These are phyloP conservation scores for Tortricodes alternella DNA, from an alignment of 2,888 invertebrate genomes.

Conservation along the genomic window DNA sequence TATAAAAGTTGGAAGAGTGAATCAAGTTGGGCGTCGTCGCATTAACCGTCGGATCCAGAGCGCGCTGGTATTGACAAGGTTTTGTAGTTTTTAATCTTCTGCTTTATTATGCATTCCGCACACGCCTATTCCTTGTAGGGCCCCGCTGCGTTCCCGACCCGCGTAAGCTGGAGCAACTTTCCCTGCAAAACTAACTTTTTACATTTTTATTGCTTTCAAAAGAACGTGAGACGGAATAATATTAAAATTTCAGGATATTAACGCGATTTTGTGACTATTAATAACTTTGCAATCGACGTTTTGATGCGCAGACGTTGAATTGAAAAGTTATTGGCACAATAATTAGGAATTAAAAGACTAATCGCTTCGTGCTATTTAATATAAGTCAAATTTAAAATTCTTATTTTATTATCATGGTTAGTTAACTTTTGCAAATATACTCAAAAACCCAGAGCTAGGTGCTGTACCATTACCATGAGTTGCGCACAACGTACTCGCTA, in stretches of 20 bases:
- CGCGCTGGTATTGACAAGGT: conserved; percentile 71
- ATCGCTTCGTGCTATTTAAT: too few relatives aligned
- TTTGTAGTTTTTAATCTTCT: conserved; percentile 80
- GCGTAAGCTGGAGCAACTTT: conserved; percentile 70
- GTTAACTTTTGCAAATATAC: too few relatives aligned
- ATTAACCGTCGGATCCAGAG: conserved; percentile 9
- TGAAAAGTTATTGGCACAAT: too few relatives aligned
- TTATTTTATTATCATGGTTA: too few relatives aligned
- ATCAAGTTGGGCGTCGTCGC: neutral
- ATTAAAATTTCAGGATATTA: conserved; percentile 65
- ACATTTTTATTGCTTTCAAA: conserved; percentile 79
- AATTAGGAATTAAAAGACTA: too few relatives aligned
- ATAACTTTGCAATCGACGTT: conserved; percentile 29
- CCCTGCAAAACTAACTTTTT: conserved; percentile 73
- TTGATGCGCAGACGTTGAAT: too few relatives aligned
- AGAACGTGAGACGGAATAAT: conserved; percentile 77
- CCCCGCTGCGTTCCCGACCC: conserved; percentile 63
- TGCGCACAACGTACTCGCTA: too few relatives aligned
- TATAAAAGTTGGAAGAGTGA: neutral
- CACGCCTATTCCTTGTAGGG: conserved; percentile 81
- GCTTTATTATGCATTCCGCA: conserved; percentile 78
- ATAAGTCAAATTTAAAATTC: too few relatives aligned
- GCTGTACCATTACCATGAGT: too few relatives aligned
- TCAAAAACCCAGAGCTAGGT: too few relatives aligned
- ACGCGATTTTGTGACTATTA: conserved; percentile 40